These are phyloP conservation scores for Ginglymostoma cirratum DNA, from an alignment of 2,113 vertebrate species.

Conservation along the genomic window DNA sequence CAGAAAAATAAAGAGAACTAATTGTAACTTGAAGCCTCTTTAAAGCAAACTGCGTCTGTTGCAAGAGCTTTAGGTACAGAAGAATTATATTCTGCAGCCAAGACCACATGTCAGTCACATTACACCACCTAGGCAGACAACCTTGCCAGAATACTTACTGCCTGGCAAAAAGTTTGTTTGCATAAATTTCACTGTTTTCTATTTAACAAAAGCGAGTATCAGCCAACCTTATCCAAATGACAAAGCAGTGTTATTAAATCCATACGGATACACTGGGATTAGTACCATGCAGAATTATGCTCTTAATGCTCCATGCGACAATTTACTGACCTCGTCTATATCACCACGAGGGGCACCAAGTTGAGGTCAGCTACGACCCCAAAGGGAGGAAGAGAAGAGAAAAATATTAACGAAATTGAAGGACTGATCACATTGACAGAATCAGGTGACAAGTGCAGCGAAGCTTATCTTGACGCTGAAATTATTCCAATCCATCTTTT, in stretches of 20 bases:
- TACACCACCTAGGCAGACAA: neutral
- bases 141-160: neutral
- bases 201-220: neutral
- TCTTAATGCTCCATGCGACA: neutral
- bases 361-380: neutral
- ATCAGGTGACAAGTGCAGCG: no score
- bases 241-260: neutral
- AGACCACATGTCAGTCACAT: neutral
- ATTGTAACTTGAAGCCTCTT: neutral
- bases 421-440: neutral
- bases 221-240: neutral
- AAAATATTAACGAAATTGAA: neutral
- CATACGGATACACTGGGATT: neutral
- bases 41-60: neutral
- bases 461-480: no score
- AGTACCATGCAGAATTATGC: neutral
- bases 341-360: neutral
- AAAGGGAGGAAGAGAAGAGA: neutral
- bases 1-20: slow-evolving; percentile 4
- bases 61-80: neutral
- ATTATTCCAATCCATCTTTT: no score
- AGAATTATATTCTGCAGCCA: neutral
- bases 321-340: neutral
- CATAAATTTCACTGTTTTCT: neutral
- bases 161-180: neutral